phyloP scores from a whole-genome alignment of 2,888 invertebrate species.

The Tiliacea citrago region DNA sequence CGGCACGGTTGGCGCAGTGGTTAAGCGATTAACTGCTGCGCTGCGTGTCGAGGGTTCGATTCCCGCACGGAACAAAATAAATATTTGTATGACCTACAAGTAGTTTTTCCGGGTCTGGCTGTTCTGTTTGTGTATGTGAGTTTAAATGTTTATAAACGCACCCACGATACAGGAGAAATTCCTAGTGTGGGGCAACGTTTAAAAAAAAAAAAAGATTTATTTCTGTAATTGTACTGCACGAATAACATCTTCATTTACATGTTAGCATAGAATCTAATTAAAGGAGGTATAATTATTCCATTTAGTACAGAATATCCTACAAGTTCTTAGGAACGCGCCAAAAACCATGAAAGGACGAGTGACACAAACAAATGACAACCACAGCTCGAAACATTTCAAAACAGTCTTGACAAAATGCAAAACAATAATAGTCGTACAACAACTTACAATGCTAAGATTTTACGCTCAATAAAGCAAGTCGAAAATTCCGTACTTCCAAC shows the following conservation, averaged over 20 bases:
- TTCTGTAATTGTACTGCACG: not conserved
- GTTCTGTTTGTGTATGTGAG: no score
- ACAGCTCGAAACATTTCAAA: slow-evolving; percentile 44
- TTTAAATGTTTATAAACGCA: no score
- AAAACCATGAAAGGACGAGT: not conserved
- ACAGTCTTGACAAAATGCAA: slow-evolving; percentile 48
- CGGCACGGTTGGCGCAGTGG: no score
- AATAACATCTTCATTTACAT: not conserved
- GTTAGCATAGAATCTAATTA: not conserved
- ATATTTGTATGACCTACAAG: no score
- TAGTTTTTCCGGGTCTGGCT: no score
- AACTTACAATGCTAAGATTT: slow-evolving; percentile 66
- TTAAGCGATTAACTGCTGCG: no score
- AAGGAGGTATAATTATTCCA: not conserved
- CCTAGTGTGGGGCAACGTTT: no score
- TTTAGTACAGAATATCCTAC: not conserved
- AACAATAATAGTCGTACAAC: slow-evolving; percentile 57
- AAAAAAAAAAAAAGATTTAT: no score
- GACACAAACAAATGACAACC: slow-evolving; percentile 36
- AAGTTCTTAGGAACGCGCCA: not conserved
- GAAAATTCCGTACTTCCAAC: slow-evolving; percentile 77
- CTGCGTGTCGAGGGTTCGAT: no score
- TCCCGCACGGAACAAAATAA: no score
- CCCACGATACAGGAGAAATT: no score
- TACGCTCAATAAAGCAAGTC: slow-evolving; percentile 83